These are phyloP conservation scores for Cryptus armator DNA, from an alignment of 2,888 invertebrate genomes.

Conservation along the genomic window DNA sequence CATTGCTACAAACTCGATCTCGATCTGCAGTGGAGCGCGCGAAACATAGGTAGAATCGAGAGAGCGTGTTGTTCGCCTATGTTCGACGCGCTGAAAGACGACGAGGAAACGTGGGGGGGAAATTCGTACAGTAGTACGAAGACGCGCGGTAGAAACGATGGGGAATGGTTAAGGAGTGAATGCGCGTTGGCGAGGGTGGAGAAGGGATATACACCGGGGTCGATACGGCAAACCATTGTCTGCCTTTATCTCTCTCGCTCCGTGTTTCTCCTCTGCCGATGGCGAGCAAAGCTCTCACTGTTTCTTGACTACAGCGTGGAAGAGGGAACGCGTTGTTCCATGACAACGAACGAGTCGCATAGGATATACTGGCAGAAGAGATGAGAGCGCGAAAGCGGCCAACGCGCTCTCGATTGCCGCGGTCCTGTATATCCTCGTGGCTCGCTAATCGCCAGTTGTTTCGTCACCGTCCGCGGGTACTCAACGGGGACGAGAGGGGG, in stretches of 20 bases:
- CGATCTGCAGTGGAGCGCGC: not conserved
- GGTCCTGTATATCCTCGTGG: conserved; percentile 28
- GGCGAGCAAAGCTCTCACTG: conserved; percentile 25
- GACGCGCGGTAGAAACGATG: conserved; percentile 21
- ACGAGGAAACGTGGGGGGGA: not conserved
- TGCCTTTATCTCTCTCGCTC: conserved; percentile 69
- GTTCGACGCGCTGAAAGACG: not conserved
- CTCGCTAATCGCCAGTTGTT: conserved; percentile 45
- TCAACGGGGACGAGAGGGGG: conserved; percentile 69
- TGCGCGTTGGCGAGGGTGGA: conserved; percentile 38
- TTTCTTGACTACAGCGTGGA: conserved; percentile 4
- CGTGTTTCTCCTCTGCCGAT: conserved; percentile 6
- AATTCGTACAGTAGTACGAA: conserved; percentile 24
- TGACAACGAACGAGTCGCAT: not conserved
- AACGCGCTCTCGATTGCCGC: conserved; percentile 46
- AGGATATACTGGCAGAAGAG: not conserved
- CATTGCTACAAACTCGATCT: not conserved
- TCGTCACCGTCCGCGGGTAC: conserved; percentile 57
- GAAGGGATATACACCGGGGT: conserved; percentile 75
- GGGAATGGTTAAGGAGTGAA: conserved; percentile 44
- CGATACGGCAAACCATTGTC: conserved; percentile 83
- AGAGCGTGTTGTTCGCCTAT: conserved; percentile 14
- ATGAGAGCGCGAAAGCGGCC: conserved; percentile 2
- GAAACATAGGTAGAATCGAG: conserved; percentile 1
- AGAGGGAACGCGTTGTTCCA: conserved; percentile 24